These are phyloP conservation scores for Acronicta alni DNA, from an alignment of 2,888 invertebrate species.

Conservation along the genomic window DNA sequence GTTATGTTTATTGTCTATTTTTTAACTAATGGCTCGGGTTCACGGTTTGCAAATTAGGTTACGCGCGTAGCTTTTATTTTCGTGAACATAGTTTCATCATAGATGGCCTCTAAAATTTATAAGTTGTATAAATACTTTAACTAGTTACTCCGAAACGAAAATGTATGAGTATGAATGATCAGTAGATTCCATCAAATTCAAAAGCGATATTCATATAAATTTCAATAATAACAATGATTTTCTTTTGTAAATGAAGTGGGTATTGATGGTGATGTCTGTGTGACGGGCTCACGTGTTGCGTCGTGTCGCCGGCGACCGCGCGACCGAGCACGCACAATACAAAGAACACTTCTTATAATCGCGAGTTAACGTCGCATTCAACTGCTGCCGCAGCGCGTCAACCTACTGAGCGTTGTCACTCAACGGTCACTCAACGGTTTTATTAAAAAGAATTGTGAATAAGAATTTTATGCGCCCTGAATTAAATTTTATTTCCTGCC, in stretches of 20 bases:
- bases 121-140: neutral
- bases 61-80: slow-evolving; percentile 35
- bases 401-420: slow-evolving; percentile 77
- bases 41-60: slow-evolving; percentile 26
- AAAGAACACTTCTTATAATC: slow-evolving; percentile 73
- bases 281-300: slow-evolving; percentile 29
- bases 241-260: slow-evolving; percentile 52
- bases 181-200: neutral
- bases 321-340: slow-evolving; percentile 64
- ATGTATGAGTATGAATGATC: neutral
- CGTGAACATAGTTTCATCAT: slow-evolving; percentile 20
- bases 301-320: slow-evolving; percentile 46
- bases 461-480: slow-evolving; percentile 67
- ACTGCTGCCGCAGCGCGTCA: slow-evolving; percentile 73
- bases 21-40: slow-evolving; percentile 7
- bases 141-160: neutral
- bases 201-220: slow-evolving; percentile 6
- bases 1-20: slow-evolving; percentile 23
- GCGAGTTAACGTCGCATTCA: slow-evolving; percentile 72
- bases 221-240: slow-evolving; percentile 37
- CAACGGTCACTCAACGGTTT: slow-evolving; percentile 84
- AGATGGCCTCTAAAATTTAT: neutral
- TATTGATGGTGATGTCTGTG: slow-evolving; percentile 51
- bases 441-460: slow-evolving; percentile 68
- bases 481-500: slow-evolving; percentile 73